Evolutionary conservation across 2,888 invertebrate genomes (phyloP).

Genomic region (Metallyticus violacea): DNA sequence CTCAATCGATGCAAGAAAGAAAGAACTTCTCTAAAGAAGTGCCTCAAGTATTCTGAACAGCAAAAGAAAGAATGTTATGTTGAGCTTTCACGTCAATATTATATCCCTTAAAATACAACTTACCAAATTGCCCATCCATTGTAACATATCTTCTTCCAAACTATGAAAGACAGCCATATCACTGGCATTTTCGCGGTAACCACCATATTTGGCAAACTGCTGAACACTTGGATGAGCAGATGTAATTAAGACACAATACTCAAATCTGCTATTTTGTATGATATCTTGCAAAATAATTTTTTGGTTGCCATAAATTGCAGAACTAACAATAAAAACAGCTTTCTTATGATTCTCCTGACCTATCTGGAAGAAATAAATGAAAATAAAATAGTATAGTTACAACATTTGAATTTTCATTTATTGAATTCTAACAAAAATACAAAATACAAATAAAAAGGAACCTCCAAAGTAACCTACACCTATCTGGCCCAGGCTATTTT

Average conservation of each 20-base stretch:
- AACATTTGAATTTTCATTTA: too few relatives aligned
- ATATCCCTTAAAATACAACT: neutral
- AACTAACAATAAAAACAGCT: slow-evolving; percentile 57
- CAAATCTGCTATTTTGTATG: slow-evolving; percentile 58
- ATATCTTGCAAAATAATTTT: slow-evolving; percentile 58
- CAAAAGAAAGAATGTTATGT: too few relatives aligned
- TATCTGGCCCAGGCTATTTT: too few relatives aligned
- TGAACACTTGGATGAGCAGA: slow-evolving; percentile 56
- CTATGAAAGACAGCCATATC: slow-evolving; percentile 41
- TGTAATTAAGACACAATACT: slow-evolving; percentile 60
- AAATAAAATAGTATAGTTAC: neutral
- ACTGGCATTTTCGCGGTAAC: slow-evolving; percentile 43
- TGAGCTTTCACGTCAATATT: too few relatives aligned
- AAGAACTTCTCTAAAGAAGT: too few relatives aligned
- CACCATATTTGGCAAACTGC: slow-evolving; percentile 47
- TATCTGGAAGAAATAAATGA: slow-evolving; percentile 33
- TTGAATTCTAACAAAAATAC: too few relatives aligned
- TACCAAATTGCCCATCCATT: slow-evolving; percentile 61
- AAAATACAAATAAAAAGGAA: too few relatives aligned
- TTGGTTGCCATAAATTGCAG: slow-evolving; percentile 55
- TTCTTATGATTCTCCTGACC: slow-evolving; percentile 46
- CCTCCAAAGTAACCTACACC: too few relatives aligned
- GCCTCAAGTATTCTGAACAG: too few relatives aligned
- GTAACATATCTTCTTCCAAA: slow-evolving; percentile 48
- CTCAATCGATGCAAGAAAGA: too few relatives aligned